phyloP scores from a whole-genome alignment of 2,113 vertebrate species.

The Mustelus asterias region DNA sequence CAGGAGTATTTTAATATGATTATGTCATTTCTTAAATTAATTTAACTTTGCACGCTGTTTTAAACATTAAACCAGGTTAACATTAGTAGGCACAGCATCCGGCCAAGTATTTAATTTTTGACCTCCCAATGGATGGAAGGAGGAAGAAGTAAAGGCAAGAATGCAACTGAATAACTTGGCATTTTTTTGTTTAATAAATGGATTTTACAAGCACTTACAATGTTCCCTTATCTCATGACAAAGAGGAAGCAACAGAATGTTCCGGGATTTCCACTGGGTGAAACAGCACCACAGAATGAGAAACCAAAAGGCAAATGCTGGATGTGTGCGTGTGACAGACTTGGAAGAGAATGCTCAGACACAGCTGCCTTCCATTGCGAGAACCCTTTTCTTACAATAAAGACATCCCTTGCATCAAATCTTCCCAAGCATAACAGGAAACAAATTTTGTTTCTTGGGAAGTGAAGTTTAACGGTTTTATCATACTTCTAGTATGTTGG shows the following conservation, averaged over 20 bases:
- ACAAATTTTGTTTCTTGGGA: neutral
- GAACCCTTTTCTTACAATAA: neutral
- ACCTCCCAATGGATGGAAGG: neutral
- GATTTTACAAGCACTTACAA: neutral
- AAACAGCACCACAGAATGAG: neutral
- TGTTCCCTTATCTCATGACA: neutral
- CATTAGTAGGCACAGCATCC: neutral
- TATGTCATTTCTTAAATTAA: neutral
- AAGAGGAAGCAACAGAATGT: neutral
- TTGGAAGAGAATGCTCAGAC: neutral
- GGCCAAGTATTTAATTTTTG: neutral
- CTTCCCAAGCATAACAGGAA: neutral
- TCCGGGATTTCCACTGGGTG: neutral
- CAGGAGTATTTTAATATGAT: neutral
- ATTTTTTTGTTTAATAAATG: neutral
- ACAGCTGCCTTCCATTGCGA: too few species aligned
- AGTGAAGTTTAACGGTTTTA: neutral
- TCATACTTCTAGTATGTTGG: too few species aligned
- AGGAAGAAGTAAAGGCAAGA: neutral
- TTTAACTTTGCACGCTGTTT: neutral
- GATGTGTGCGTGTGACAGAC: neutral
- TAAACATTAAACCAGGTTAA: neutral
- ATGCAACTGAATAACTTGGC: neutral
- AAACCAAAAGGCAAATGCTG: neutral
- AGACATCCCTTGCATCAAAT: neutral